These are phyloP conservation scores for Rhagium mordax DNA, from an alignment of 2,888 invertebrate genomes.

Conservation along the genomic window DNA sequence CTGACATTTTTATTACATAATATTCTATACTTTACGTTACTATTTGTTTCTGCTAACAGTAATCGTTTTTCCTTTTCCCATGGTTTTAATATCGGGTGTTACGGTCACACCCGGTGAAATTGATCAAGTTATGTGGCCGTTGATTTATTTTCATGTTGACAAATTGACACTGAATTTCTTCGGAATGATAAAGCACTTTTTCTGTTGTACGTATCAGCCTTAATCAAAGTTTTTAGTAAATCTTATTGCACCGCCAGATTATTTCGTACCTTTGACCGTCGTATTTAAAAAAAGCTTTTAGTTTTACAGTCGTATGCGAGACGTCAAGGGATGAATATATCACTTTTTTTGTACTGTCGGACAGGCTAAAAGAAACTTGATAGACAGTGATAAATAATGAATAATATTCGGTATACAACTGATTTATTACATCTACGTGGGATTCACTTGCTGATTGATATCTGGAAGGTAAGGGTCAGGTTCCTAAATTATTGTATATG, in stretches of 20 bases:
- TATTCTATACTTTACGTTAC: no score
- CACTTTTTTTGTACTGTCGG: background rate
- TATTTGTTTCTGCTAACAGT: no score
- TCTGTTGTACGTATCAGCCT: background rate
- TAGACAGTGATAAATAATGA: background rate
- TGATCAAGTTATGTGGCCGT: background rate
- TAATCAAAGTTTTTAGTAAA: background rate
- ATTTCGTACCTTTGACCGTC: background rate
- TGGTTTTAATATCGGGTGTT: no score
- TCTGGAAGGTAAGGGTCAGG: background rate
- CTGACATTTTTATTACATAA: no score
- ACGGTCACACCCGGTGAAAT: background rate
- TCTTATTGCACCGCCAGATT: background rate
- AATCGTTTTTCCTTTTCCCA: no score
- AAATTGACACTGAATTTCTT: background rate
- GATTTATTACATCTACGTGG: background rate
- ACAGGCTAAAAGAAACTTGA: background rate
- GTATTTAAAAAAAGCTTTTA: slow-evolving; percentile 4
- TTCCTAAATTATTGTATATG: background rate
- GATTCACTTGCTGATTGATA: background rate
- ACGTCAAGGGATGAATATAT: background rate
- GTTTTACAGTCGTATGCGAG: background rate
- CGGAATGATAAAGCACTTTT: background rate
- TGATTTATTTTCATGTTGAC: slow-evolving; percentile 4
- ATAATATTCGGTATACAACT: background rate